Conservation (phyloP, 2,113 vertebrate species). For the Thamnophis sirtalis region DNA sequence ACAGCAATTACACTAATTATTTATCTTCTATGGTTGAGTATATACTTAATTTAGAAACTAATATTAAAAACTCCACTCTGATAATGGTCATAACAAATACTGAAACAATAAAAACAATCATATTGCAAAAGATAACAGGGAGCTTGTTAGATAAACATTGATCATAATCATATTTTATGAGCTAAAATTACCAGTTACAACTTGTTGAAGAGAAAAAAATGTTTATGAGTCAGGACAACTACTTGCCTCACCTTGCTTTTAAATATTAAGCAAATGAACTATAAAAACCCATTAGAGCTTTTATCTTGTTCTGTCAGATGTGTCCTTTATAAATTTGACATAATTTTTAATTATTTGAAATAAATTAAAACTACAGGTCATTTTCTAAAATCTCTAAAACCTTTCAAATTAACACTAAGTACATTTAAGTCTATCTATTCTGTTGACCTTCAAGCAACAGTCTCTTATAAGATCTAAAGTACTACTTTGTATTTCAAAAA, state of each 20-base stretch:
- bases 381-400: background rate
- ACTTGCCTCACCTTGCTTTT: background rate
- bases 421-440: background rate
- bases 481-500: background rate
- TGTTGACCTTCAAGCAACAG: background rate
- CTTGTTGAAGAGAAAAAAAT: background rate
- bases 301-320: background rate
- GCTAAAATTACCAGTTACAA: background rate
- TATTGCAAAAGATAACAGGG: background rate
- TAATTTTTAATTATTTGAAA: background rate
- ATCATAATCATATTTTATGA: background rate
- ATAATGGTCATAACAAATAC: background rate
- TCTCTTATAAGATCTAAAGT: background rate
- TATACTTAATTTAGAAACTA: background rate
- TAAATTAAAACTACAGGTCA: background rate
- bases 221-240: background rate
- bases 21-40: background rate
- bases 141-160: background rate
- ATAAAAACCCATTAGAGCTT: background rate
- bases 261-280: background rate
- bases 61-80: background rate
- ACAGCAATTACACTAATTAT: background rate
- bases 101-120: background rate
- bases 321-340: background rate
- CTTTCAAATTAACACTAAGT: background rate